phyloP scores from a whole-genome alignment of 2,888 invertebrate genomes.

The Stramonita haemastoma region DNA sequence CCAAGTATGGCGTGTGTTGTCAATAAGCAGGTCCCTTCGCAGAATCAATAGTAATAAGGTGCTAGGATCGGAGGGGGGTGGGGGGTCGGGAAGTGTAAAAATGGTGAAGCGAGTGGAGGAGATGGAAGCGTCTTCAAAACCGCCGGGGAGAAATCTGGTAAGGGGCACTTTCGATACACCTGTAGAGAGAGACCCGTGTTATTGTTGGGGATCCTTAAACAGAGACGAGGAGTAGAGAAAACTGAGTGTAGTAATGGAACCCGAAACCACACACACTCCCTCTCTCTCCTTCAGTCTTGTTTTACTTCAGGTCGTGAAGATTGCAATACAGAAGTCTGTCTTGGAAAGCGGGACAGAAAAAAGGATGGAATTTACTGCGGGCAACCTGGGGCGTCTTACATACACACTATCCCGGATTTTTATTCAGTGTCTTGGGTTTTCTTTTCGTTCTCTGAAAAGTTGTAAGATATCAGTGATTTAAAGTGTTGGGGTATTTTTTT shows the following conservation, averaged over 20 bases:
- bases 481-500: no score
- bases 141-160: neutral
- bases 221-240: neutral
- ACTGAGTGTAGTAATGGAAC: neutral
- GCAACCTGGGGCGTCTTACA: no score
- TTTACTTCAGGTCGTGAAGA: neutral
- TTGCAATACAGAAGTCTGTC: slow-evolving; percentile 15
- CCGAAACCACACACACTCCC: neutral
- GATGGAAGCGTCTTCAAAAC: no score
- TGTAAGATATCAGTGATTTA: no score
- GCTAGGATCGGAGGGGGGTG: neutral
- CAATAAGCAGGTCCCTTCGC: no score
- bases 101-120: no score
- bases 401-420: no score
- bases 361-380: neutral
- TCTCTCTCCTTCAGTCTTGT: neutral
- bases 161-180: neutral
- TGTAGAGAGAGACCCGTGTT: neutral
- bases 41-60: no score
- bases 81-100: no score
- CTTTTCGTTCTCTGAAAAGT: no score
- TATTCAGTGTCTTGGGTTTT: no score
- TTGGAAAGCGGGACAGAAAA: neutral
- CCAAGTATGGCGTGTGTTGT: no score
- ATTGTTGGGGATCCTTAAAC: neutral